Evolutionary conservation across 1,140 invertebrate species (phyloP).

Genomic region (Drosophila lini): DNA sequence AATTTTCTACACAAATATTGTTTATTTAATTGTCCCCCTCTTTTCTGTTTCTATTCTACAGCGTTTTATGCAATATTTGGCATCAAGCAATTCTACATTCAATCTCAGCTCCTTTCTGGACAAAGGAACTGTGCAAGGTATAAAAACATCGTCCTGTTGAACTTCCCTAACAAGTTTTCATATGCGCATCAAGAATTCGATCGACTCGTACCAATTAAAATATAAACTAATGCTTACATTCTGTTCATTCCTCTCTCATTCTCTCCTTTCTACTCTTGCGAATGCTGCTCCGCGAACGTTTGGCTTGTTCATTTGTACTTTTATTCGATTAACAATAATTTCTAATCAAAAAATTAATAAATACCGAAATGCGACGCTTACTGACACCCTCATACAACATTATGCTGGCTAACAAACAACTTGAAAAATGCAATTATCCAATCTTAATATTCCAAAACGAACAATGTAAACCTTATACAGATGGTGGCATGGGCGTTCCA

Average conservation of each 20-base stretch:
- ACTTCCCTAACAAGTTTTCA: constrained; percentile 3
- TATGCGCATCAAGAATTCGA: constrained; percentile 25
- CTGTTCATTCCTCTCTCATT: constrained; percentile 45
- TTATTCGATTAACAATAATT: constrained; percentile 55
- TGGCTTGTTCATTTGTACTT: constrained; percentile 64
- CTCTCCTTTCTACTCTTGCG: constrained; percentile 30
- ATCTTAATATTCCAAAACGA: constrained; percentile 60
- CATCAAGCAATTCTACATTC: constrained; percentile 99
- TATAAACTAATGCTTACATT: constrained; percentile 59
- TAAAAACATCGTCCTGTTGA: constrained; percentile 12
- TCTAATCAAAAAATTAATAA: constrained; percentile 47
- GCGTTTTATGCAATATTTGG: constrained; percentile 99
- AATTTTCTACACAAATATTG: neutral
- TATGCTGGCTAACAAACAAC: constrained; percentile 44
- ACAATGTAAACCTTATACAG: constrained; percentile 71
- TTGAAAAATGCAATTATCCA: constrained; percentile 39
- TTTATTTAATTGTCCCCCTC: neutral
- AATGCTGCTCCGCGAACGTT: constrained; percentile 64
- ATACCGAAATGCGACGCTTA: constrained; percentile 56
- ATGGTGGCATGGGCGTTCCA: constrained; percentile 83
- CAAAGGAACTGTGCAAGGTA: constrained; percentile 97
- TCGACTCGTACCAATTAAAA: constrained; percentile 4
- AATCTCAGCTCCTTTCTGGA: constrained; percentile 98
- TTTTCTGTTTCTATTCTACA: constrained; percentile 87
- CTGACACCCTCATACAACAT: constrained; percentile 48